Evolutionary conservation across 2,888 invertebrate genomes (phyloP), one percentile per base, ranked within the genome.

Genomic region (Amphipyra tragopoginis): DNA sequence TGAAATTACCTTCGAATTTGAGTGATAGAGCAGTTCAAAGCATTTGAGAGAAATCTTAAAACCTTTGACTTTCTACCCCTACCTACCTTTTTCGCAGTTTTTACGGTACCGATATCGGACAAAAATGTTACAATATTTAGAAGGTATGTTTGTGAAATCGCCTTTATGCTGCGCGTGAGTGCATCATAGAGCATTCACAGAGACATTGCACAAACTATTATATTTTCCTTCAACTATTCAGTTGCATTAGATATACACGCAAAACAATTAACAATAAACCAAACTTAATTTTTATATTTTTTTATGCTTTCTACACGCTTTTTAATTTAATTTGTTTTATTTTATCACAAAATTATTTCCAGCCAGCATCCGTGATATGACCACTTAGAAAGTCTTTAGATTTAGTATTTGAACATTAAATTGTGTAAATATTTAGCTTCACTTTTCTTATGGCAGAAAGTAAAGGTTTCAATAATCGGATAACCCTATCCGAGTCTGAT

Each of bases 251-350:
- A 43, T 54, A 42, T 54, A 48, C 49, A 63, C 39, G 44, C 44
- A 43, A 67, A 68, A 62, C 55, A 57, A 69, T 63, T 48, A 58
- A 56, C 48, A 48, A 57, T 50, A 57, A 51, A 63, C 13, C 51
- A 29, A 53, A 59, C 14, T 39, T 38, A 7, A 26, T 40, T 44
- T 51, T 43, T 43, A 40, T 49, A 26, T 14, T 45, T 54, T 5
- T 47, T 48, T 29, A 50, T 58, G 56, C 56, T 69, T 63, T 69
- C 53, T 69, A 51, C 26, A 15, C 34, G 36, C 15, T 14, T 54
- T 54, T 43, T n/a, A 45, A 34, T 51, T 53, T 36, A 40, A 63
- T 69, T 56, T 47, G 45, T 48, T 53, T 44, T 39, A 50, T 61
- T 40, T 48, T 54, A 61, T 64, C 38, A 53, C 52, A 56, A 62